A percentile compares a stretch with the other conserved stretches of the same genome.
These are phyloP conservation scores for Nineta flava DNA, from an alignment of 2,888 invertebrate genomes.

Conservation along the genomic window DNA sequence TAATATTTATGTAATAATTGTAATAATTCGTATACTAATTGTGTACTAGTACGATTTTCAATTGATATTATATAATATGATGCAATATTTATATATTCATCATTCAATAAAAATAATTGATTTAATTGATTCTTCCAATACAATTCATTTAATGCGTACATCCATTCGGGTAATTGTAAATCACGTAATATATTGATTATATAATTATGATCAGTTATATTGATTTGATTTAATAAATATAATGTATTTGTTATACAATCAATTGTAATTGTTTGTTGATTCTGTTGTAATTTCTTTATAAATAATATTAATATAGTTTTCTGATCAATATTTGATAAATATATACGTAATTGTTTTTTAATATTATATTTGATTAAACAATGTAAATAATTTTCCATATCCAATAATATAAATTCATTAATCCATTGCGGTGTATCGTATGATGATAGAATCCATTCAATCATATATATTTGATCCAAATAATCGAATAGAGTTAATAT, in stretches of 20 bases:
- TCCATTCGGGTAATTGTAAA: constrained; percentile 13
- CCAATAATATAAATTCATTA: constrained; percentile 13
- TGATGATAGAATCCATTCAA: constrained; percentile 14
- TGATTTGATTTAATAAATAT: constrained; percentile 11
- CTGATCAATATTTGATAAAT: constrained; percentile 12
- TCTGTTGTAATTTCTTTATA: constrained; percentile 10
- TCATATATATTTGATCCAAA: constrained; percentile 7
- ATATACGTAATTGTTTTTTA: constrained; percentile 12
- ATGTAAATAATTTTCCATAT: constrained; percentile 14
- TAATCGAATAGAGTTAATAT: constrained; percentile 10
- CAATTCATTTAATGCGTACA: constrained; percentile 13
- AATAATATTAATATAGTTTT: constrained; percentile 13
- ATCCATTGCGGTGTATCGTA: constrained; percentile 14
- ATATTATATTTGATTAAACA: constrained; percentile 6
- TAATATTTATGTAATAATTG: constrained; percentile 7
- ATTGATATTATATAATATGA: constrained; percentile 11
- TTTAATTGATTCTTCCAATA: constrained; percentile 11
- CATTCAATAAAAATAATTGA: constrained; percentile 10
- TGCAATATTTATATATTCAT: constrained; percentile 9
- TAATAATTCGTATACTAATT: constrained; percentile 8
- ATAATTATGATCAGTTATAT: constrained; percentile 4
- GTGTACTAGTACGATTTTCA: constrained; percentile 9
- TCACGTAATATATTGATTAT: constrained; percentile 6
- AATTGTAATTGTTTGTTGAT: constrained; percentile 5
- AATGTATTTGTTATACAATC: constrained; percentile 11